Evolutionary conservation across 1,140 invertebrate genomes (phyloP).

Genomic region (Colletes gigas): DNA sequence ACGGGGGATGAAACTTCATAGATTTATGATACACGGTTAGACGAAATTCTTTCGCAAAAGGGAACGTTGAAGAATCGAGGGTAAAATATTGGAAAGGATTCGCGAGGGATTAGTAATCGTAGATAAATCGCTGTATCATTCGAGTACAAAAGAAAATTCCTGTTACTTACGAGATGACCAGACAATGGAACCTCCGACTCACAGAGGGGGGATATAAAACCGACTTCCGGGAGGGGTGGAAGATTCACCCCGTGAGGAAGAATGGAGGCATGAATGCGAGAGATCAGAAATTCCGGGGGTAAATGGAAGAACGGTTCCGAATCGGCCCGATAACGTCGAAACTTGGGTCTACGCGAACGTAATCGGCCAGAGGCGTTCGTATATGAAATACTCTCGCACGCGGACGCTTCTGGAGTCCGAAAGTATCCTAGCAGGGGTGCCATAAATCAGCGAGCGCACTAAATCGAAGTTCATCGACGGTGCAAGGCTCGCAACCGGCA

Average conservation of each 20-base stretch:
- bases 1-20: too few relatives aligned
- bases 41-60: too few relatives aligned
- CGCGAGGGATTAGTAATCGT: too few relatives aligned
- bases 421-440: constrained; percentile 20
- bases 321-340: constrained; percentile 44
- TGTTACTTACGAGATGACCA: too few relatives aligned
- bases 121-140: too few relatives aligned
- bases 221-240: too few relatives aligned
- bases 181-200: too few relatives aligned
- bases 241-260: constrained; percentile 11
- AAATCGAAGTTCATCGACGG: constrained; percentile 58
- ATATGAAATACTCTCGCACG: not conserved
- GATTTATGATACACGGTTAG: too few relatives aligned
- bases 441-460: constrained; percentile 54
- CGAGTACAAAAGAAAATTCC: too few relatives aligned
- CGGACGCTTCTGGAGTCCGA: not conserved
- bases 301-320: constrained; percentile 46
- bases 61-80: not conserved
- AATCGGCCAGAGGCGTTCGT: not conserved
- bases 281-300: constrained; percentile 52
- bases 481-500: constrained; percentile 1
- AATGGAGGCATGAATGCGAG: constrained; percentile 34
- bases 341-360: not conserved
- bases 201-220: too few relatives aligned
- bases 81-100: constrained; percentile 2